Base-by-base conservation (phyloP, 37 sponge, comb jelly and placozoan genomes). In the Amphimedon queenslandica region DNA sequence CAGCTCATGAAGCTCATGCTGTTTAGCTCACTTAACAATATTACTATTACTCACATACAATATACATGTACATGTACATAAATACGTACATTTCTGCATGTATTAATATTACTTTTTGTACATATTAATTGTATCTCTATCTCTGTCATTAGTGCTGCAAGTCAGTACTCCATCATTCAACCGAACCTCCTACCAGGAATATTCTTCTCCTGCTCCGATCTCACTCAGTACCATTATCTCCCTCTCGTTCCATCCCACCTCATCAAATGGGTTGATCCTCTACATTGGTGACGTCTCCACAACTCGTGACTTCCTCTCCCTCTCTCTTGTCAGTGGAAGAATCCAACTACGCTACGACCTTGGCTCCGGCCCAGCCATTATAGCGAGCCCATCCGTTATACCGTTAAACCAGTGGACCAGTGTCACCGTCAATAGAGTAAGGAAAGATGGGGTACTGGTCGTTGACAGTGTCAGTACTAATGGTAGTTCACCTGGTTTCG, bases 311-410 rank as follows among this genome's bases (percentile, higher is more conserved):
- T 87, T 87, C 53, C 27, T 87, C 11, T 76, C 88, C 23, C 2
- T 87, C 20, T 47, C 76, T 5, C 51, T 87, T 6, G 37, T 87
- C 1, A 42, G 72, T 2, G 37, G 47, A 0, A 33, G 63, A 31
- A 42, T 87, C 38, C 67, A 87, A 51, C 69, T 80, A 29, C 37
- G 88, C 20, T 87, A 76, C 60, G 74, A 87, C 32, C 71, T 87
- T 33, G 88, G 88, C 1, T 77, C 78, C 28, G 78, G 88, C 2
- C 13, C 57, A 0, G 81, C 66, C 1, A 4, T 58, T 0, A 57
- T 89, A 18, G 37, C 40, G 32, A 80, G 80, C 32, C 36, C 21
- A 20, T n/a, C 3, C 10, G 63, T 34, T 16, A n/a, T 83, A 4
- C 31, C 42, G 4, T 71, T 89, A 42, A 51, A 74, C 23, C 35